A percentile compares a stretch with the other conserved stretches of the same genome.
These are phyloP conservation scores for Eupeodes corollae DNA, from an alignment of 1,140 invertebrate species.

Conservation along the genomic window DNA sequence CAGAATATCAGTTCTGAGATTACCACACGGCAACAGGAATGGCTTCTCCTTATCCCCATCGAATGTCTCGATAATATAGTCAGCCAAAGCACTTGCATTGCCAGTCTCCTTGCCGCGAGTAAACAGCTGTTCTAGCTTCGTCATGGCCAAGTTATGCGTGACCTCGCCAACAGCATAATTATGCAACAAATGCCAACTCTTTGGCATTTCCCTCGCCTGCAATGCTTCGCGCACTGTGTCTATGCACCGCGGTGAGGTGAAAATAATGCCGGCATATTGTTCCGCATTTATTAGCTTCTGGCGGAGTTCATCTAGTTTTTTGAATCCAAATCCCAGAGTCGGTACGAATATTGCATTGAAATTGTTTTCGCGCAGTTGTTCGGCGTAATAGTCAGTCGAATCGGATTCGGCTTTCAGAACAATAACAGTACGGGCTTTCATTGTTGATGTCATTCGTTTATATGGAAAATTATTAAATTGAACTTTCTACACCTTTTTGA, in stretches of 20 bases:
- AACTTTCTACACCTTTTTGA: no score
- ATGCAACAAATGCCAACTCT: slow-evolving; percentile 40
- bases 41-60: slow-evolving; percentile 29
- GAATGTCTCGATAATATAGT: slow-evolving; percentile 39
- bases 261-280: slow-evolving; percentile 42
- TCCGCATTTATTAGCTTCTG: slow-evolving; percentile 33
- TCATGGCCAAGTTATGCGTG: slow-evolving; percentile 37
- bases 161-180: slow-evolving; percentile 44
- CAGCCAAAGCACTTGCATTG: slow-evolving; percentile 41
- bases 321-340: slow-evolving; percentile 40
- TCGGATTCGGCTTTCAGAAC: slow-evolving; percentile 45
- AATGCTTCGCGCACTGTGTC: slow-evolving; percentile 40
- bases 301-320: slow-evolving; percentile 35
- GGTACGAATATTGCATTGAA: slow-evolving; percentile 42
- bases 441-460: no score
- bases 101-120: slow-evolving; percentile 40
- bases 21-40: slow-evolving; percentile 43
- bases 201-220: slow-evolving; percentile 33
- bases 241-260: slow-evolving; percentile 43
- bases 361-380: slow-evolving; percentile 35
- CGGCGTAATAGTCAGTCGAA: slow-evolving; percentile 42
- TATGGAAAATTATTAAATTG: no score
- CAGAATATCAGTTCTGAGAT: slow-evolving; percentile 40
- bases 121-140: slow-evolving; percentile 38
- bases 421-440: slow-evolving; percentile 34